Evolutionary conservation across 1,140 invertebrate species (phyloP), one percentile per base, ranked within the genome.

Genomic region (Sipha flava): DNA sequence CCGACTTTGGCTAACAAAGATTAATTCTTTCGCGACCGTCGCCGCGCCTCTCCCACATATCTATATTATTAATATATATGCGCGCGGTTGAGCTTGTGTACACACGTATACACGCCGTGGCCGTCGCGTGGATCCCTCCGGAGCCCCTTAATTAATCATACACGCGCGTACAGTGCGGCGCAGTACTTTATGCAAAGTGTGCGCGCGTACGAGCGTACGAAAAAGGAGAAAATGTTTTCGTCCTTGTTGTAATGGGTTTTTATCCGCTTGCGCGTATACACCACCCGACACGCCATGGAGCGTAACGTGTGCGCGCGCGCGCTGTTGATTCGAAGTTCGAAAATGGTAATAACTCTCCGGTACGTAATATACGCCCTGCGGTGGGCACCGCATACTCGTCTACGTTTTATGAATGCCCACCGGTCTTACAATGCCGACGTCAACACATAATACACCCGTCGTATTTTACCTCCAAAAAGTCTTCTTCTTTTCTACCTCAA

Each of bases 1-100:
- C 73, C 49, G 73, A 77, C 73, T 77, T 77, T 40, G 73, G 73
- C 73, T 77, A 77, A 77, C 73, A 77, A 77, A 77, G 73, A 77
- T 77, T 77, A 77, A 77, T 77, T 77, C 49, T 77, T 77, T 77
- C 73, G 73, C 29, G 72, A 59, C 73, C 72, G 21, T 40, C 72
- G 47, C 43, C 70, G 31, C 70, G 29, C 70, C 29, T n/a, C n/a
- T n/a, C n/a, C n/a, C n/a, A n/a, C n/a, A n/a, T n/a, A n/a, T n/a
- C n/a, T n/a, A n/a, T n/a, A n/a, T n/a, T n/a, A n/a, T n/a, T n/a
- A n/a, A n/a, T n/a, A n/a, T n/a, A n/a, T n/a, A n/a, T n/a, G n/a
- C n/a, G n/a, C n/a, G n/a, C n/a, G n/a, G n/a, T n/a, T n/a, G n/a
- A n/a, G n/a, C n/a, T n/a, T n/a, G n/a, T n/a, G n/a, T n/a, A n/a